Conservation (phyloP, 2,888 invertebrate species). For the Torymus aiolomorphi region DNA sequence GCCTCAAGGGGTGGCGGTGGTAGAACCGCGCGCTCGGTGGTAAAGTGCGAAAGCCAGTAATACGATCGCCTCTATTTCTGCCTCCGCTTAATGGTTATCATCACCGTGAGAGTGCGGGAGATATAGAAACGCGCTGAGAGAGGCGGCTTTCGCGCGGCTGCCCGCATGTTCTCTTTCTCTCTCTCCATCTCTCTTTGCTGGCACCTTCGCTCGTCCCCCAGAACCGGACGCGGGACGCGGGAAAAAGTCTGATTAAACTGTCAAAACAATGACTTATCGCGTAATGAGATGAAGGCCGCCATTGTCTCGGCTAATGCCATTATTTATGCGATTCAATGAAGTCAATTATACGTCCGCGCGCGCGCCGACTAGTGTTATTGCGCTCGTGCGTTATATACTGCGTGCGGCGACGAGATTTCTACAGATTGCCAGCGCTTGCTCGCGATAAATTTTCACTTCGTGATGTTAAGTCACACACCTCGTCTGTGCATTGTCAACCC, state of each 20-base stretch:
- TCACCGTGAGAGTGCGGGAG: slow-evolving; percentile 2
- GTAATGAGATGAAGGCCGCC: slow-evolving; percentile 22
- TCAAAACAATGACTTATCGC: slow-evolving; percentile 52
- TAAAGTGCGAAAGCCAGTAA: slow-evolving; percentile 32
- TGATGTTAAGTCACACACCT: not conserved
- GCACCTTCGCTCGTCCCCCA: not conserved
- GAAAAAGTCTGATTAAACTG: slow-evolving; percentile 52
- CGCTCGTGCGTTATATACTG: not conserved
- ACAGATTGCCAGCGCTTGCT: slow-evolving; percentile 15
- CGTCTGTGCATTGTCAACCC: not conserved
- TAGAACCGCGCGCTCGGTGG: not conserved
- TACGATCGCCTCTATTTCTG: slow-evolving; percentile 18
- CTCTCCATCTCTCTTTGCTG: too few relatives aligned
- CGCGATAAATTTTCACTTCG: slow-evolving; percentile 28
- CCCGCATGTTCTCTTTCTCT: not conserved
- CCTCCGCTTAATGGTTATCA: slow-evolving; percentile 29
- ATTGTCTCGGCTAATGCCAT: slow-evolving; percentile 38
- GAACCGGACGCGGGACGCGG: not conserved
- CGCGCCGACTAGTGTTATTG: not conserved
- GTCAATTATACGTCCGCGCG: slow-evolving; percentile 19
- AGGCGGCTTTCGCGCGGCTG: not conserved
- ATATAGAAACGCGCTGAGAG: not conserved
- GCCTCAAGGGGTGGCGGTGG: not conserved
- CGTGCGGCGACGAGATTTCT: slow-evolving; percentile 3
- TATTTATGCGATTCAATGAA: slow-evolving; percentile 49